These are phyloP conservation scores for Cygnus olor DNA, from an alignment of 2,797 vertebrate genomes.

Conservation along the genomic window DNA sequence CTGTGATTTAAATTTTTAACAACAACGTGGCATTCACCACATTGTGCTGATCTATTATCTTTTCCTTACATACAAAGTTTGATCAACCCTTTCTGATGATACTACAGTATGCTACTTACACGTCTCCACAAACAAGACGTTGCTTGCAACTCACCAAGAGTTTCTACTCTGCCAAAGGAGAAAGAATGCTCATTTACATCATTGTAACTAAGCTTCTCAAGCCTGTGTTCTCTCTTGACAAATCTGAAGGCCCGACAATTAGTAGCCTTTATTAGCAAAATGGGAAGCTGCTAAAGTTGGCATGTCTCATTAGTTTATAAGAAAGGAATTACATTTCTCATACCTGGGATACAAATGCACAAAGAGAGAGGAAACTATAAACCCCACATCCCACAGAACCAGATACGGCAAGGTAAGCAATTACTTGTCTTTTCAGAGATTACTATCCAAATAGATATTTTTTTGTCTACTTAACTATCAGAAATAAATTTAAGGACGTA, in stretches of 20 bases:
- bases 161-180: background rate
- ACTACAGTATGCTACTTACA: background rate
- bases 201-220: background rate
- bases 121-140: background rate
- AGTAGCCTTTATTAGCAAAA: slow-evolving; percentile 13
- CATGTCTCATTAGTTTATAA: background rate
- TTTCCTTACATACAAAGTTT: background rate
- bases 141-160: background rate
- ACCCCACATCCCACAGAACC: background rate
- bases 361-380: background rate
- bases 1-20: background rate
- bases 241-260: background rate
- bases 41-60: background rate
- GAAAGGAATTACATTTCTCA: background rate
- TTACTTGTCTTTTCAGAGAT: background rate
- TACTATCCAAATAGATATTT: background rate
- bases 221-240: background rate
- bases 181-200: background rate
- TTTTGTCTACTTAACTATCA: background rate
- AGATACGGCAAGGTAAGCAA: background rate
- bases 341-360: background rate
- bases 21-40: background rate
- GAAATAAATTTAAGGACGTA: background rate
- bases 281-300: background rate
- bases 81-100: background rate